Conservation (phyloP, 1,140 invertebrate genomes). For the Drusus annulatus region DNA sequence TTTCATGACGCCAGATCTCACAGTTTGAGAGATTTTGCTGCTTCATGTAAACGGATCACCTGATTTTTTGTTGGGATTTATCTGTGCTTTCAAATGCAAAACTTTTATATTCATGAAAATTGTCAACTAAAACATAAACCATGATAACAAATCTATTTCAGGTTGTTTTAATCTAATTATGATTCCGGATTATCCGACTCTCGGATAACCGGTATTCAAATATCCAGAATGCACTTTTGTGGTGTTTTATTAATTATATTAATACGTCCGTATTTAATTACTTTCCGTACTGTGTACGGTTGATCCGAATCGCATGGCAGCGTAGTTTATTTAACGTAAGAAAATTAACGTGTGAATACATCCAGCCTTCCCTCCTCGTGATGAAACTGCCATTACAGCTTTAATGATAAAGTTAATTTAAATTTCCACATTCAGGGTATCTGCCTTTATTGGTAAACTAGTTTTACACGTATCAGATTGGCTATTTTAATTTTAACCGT, state of each 20-base stretch:
- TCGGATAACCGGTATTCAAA: too few species aligned
- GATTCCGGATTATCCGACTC: too few species aligned
- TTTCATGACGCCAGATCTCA: too few species aligned
- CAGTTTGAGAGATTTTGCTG: too few species aligned
- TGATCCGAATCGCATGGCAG: not conserved
- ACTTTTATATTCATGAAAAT: too few species aligned
- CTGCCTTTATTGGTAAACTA: not conserved
- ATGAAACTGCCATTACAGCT: constrained; percentile 28
- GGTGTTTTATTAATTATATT: not conserved
- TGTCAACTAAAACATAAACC: too few species aligned
- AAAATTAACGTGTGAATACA: constrained; percentile 12
- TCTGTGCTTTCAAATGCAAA: too few species aligned
- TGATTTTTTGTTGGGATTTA: too few species aligned
- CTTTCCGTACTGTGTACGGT: constrained; percentile 17
- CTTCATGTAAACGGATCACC: too few species aligned
- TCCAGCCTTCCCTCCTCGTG: not conserved
- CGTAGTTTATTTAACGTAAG: constrained; percentile 29
- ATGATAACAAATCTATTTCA: too few species aligned
- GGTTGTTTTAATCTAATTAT: too few species aligned
- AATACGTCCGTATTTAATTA: constrained; percentile 4
- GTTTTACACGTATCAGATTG: not conserved
- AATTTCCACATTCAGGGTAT: not conserved
- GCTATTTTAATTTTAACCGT: too few species aligned
- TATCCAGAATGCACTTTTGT: not conserved
- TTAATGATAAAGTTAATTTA: constrained; percentile 36